Conservation (phyloP, 2,888 invertebrate species). For the Cosmorhoe ocellata region DNA sequence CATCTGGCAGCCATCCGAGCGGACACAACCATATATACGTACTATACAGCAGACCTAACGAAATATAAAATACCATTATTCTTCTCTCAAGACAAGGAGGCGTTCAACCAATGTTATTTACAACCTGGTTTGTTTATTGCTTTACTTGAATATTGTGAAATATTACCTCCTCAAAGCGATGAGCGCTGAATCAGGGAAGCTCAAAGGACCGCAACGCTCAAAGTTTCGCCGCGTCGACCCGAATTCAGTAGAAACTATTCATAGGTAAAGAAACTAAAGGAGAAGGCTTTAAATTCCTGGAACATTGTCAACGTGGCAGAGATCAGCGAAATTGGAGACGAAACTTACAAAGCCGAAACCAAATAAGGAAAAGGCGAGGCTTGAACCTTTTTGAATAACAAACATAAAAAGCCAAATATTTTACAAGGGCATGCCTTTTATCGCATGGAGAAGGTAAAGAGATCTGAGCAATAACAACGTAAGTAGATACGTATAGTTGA, state of each 20-base stretch:
- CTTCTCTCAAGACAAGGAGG: conserved; percentile 76
- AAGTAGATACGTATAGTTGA: not conserved
- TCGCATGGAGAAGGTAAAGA: conserved; percentile 1
- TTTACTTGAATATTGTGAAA: conserved; percentile 54
- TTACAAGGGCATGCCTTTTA: conserved; percentile 25
- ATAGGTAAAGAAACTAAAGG: conserved; percentile 25
- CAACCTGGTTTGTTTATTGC: conserved; percentile 71
- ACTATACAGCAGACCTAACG: conserved; percentile 59
- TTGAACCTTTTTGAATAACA: conserved; percentile 32
- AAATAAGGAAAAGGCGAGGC: conserved; percentile 36
- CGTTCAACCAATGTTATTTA: conserved; percentile 78
- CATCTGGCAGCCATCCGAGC: conserved; percentile 78
- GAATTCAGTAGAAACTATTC: conserved; percentile 29
- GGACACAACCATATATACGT: conserved; percentile 70
- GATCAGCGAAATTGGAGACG: conserved; percentile 35
- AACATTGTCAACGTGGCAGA: conserved; percentile 35
- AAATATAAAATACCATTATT: conserved; percentile 81
- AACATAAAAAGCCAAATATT: conserved; percentile 33
- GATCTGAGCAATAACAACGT: conserved; percentile 12
- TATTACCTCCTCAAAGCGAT: conserved; percentile 31
- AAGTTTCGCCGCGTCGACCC: conserved; percentile 24
- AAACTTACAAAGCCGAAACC: conserved; percentile 35
- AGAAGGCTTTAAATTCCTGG: conserved; percentile 30
- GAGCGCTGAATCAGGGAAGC: conserved; percentile 31
- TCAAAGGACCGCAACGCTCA: conserved; percentile 27